Evolutionary conservation across 2,888 invertebrate genomes (phyloP), one percentile per base, ranked within the genome.

Genomic region (Thymelicus acteon): DNA sequence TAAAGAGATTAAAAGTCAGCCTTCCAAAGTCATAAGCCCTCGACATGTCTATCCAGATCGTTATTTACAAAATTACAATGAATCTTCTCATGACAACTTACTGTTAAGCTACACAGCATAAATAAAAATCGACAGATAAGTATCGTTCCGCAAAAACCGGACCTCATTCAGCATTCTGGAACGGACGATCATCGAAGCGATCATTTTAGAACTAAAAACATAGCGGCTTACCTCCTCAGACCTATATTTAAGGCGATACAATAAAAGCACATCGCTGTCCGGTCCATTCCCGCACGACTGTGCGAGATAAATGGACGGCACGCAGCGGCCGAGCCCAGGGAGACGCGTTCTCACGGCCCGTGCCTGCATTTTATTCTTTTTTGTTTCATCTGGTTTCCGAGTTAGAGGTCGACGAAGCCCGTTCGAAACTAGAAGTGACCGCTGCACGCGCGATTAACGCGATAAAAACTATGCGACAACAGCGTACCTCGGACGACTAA

Each of bases 311-410:
- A 93, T 92, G 92, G 89, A 86, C 84, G 88, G 86, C 81, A 81
- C 83, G 81, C 80, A 80, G 82, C 83, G 82, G 79, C 82, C 85
- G 83, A 82, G 83, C 79, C 83, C 82, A 82, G 86, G 87, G 88
- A 90, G 91, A 88, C 89, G 88, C 88, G 91, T 92, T 93, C 93
- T 93, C 93, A 93, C 93, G 93, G 92, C 92, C 92, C 92, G 91
- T 89, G 90, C 90, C 86, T 85, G 86, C 83, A 84, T 85, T 85
- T 85, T 84, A 82, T 87, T 90, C 85, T 92, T 92, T 70, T 93
- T 92, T 92, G 84, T 91, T 90, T 88, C 86, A 85, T 87, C 88
- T 88, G 85, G 86, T 87, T 89, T 87, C 91, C 86, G 87, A 92
- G 90, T 89, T 92, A 92, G 91, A 93, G 92, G 92, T 92, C 92